These are phyloP conservation scores for Drosophila pseudoananassae DNA, from an alignment of 1,140 invertebrate species.

Conservation along the genomic window DNA sequence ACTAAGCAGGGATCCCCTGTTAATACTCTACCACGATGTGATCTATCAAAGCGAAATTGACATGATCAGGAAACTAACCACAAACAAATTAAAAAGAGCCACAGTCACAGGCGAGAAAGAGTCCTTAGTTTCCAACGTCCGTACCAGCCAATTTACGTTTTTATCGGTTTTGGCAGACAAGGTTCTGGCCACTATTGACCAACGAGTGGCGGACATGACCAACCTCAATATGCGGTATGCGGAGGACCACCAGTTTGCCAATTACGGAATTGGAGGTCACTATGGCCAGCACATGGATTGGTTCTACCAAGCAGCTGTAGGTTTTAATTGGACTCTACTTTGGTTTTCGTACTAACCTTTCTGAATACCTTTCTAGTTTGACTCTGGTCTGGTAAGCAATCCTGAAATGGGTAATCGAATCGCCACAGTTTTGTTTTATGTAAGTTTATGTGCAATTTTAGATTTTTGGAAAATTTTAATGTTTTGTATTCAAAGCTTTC, in stretches of 20 bases:
- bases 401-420: conserved; percentile 75
- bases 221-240: conserved; percentile 90
- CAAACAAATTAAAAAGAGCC: conserved; percentile 88
- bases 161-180: conserved; percentile 91
- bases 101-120: conserved; percentile 93
- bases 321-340: conserved; percentile 2
- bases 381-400: neutral
- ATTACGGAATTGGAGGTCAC: conserved; percentile 90
- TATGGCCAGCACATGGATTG: conserved; percentile 89
- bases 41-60: conserved; percentile 95
- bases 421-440: conserved; percentile 78
- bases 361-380: conserved; percentile 18
- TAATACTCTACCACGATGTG: conserved; percentile 95
- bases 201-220: conserved; percentile 91
- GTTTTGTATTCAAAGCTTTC: conserved; percentile 89
- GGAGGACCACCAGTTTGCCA: conserved; percentile 87
- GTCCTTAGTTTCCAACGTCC: conserved; percentile 91
- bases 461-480: neutral
- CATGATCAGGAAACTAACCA: conserved; percentile 91
- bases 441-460: conserved; percentile 32
- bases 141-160: conserved; percentile 99
- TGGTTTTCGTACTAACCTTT: neutral
- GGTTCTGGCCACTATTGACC: conserved; percentile 90
- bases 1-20: conserved; percentile 91
- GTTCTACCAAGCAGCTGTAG: conserved; percentile 38